Conservation (phyloP, 2,113 vertebrate genomes). For the Pachycephala philippinensis region DNA sequence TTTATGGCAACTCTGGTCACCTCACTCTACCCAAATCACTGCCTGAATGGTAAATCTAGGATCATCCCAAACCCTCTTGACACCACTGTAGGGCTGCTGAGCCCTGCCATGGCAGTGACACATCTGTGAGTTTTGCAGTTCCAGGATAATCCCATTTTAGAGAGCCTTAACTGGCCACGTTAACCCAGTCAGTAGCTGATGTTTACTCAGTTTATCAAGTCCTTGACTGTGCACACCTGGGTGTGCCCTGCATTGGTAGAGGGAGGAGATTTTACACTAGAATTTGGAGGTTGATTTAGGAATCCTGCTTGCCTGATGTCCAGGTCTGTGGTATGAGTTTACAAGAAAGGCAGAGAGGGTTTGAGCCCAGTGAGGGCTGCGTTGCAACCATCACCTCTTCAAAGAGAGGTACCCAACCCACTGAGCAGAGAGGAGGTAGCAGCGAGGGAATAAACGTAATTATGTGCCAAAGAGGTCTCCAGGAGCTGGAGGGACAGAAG, state of each 20-base stretch:
- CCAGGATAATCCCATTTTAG: background rate
- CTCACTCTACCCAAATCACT: background rate
- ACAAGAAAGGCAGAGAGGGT: background rate
- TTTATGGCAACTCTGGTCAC: background rate
- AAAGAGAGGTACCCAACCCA: background rate
- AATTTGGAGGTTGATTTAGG: background rate
- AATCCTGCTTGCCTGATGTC: background rate
- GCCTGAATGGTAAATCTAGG: background rate
- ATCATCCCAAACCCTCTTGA: background rate
- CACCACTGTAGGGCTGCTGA: background rate
- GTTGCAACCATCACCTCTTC: background rate
- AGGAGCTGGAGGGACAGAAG: background rate
- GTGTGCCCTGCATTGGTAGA: background rate
- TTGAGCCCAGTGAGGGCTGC: background rate
- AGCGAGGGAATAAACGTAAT: background rate
- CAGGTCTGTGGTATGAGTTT: background rate
- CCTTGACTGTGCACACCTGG: background rate
- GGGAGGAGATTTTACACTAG: background rate
- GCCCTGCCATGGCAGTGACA: background rate
- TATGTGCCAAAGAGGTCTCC: background rate
- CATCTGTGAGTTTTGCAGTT: background rate
- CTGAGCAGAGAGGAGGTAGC: background rate
- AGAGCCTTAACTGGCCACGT: background rate
- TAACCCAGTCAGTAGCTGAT: background rate
- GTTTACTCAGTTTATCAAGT: background rate